Percentiles rank a stretch among this genome's conserved stretches.
Evolutionary conservation across 2,113 vertebrate species (phyloP).

Genomic region (Anarrhichthys ocellatus): DNA sequence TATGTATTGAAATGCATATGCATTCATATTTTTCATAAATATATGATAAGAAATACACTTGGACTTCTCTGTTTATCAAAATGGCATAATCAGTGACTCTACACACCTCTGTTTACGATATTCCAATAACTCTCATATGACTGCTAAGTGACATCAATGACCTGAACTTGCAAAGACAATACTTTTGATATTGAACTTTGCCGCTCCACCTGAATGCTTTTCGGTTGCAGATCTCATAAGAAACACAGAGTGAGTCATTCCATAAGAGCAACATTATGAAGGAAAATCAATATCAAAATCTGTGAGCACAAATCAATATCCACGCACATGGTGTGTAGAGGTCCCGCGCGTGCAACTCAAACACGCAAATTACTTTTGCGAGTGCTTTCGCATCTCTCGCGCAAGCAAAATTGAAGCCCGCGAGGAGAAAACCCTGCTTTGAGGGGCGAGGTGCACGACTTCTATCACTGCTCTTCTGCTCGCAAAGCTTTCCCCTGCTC

Average conservation of each 20-base stretch:
- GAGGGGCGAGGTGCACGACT: too few relatives aligned
- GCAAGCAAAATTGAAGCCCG: too few relatives aligned
- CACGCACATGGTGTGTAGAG: too few relatives aligned
- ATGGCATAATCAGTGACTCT: not conserved
- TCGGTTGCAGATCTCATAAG: conserved; percentile 42
- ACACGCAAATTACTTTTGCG: too few relatives aligned
- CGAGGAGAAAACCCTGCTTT: too few relatives aligned
- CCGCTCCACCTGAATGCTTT: conserved; percentile 19
- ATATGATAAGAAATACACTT: not conserved
- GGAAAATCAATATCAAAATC: too few relatives aligned
- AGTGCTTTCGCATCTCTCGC: too few relatives aligned
- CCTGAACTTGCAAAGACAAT: conserved; percentile 5
- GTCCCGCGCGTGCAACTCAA: too few relatives aligned
- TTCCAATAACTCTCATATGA: not conserved
- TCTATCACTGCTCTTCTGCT: too few relatives aligned
- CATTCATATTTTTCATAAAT: not conserved
- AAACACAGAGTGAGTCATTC: conserved; percentile 51
- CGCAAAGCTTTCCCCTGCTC: too few relatives aligned
- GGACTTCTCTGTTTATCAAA: not conserved
- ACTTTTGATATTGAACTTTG: conserved; percentile 38
- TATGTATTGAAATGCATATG: not conserved
- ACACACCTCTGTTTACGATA: not conserved
- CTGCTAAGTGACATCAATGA: conserved; percentile 22
- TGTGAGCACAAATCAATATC: too few relatives aligned
- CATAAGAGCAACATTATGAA: conserved; percentile 35